phyloP scores from a whole-genome alignment of 2,888 invertebrate genomes.

The Phragmatobia fuliginosa region DNA sequence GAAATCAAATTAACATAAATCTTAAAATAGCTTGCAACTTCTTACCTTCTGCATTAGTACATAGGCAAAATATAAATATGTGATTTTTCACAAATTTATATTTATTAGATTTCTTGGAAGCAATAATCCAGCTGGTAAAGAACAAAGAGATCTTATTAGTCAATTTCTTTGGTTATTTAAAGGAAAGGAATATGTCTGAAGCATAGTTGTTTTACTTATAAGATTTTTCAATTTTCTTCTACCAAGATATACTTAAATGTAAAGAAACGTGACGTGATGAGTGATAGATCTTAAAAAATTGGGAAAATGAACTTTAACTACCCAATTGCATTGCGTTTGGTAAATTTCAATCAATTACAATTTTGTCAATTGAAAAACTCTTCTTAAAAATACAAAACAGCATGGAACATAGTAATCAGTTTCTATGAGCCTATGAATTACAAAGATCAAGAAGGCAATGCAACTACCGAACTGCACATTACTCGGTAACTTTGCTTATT shows the following conservation, averaged over 20 bases:
- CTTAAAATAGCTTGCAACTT: not conserved
- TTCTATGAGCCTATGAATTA: not conserved
- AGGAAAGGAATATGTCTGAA: not conserved
- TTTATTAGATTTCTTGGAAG: not conserved
- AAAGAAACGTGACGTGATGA: too few relatives aligned
- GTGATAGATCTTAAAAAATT: too few relatives aligned
- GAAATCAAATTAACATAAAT: slow-evolving; percentile 38
- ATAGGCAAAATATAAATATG: not conserved
- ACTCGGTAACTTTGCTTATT: not conserved
- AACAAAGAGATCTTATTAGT: too few relatives aligned
- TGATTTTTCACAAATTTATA: too few relatives aligned
- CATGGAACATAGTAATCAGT: too few relatives aligned
- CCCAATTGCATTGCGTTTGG: too few relatives aligned
- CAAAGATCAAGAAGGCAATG: not conserved
- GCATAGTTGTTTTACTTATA: not conserved
- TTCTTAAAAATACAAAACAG: too few relatives aligned
- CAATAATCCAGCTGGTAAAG: not conserved
- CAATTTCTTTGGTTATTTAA: not conserved
- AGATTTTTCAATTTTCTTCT: not conserved
- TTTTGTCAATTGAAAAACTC: too few relatives aligned
- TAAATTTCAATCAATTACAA: too few relatives aligned
- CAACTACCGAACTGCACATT: not conserved
- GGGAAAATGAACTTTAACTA: too few relatives aligned
- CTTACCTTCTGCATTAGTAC: not conserved
- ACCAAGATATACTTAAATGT: too few relatives aligned